phyloP scores from a whole-genome alignment of 2,888 invertebrate species.

The Stenotaenia linearis region DNA sequence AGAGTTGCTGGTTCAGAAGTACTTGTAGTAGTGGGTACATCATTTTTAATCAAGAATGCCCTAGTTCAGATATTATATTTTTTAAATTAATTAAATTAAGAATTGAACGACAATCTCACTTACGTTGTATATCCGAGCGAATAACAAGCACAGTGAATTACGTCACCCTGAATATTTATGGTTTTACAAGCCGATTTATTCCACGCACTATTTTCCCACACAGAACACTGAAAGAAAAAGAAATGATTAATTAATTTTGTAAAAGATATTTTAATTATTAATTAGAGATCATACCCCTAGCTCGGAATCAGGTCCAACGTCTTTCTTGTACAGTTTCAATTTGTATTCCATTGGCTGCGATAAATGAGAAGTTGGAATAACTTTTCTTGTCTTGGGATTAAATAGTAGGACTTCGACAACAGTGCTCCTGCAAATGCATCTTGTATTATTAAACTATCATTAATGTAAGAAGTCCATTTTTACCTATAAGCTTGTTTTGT shows the following conservation, averaged over 20 bases:
- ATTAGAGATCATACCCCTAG: neutral
- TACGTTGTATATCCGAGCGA: neutral
- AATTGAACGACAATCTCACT: neutral
- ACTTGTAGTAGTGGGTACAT: neutral
- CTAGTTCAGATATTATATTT: neutral
- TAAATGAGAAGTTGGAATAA: neutral
- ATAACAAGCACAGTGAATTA: neutral
- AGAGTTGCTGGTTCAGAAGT: neutral
- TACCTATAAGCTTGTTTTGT: neutral
- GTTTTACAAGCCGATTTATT: neutral
- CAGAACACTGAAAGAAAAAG: neutral
- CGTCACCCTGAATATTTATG: neutral
- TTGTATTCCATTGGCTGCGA: neutral
- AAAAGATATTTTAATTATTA: neutral
- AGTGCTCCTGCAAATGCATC: neutral
- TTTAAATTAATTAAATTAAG: neutral
- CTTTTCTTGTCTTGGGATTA: neutral
- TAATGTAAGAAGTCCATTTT: neutral
- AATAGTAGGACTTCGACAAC: neutral
- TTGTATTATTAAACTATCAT: neutral
- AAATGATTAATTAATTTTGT: neutral
- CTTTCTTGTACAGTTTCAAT: neutral
- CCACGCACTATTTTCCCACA: neutral
- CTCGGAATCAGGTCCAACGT: neutral
- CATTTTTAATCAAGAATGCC: neutral